A percentile compares a stretch with the other conserved stretches of the same genome.
Conservation (phyloP, 2,797 vertebrate genomes). For the Anabacerthia variegaticeps region DNA sequence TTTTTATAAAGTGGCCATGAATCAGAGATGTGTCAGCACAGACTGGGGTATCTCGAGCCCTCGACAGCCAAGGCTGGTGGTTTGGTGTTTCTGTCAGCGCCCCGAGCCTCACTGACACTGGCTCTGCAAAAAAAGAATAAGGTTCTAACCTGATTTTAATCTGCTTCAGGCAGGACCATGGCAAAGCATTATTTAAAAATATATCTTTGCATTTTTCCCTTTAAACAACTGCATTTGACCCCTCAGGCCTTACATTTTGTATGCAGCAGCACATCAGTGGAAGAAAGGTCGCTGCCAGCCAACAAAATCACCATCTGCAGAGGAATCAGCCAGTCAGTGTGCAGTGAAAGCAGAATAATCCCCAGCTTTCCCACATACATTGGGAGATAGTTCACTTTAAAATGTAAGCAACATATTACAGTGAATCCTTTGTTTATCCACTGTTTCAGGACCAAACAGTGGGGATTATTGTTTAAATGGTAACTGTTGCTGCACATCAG, state of each 20-base stretch:
- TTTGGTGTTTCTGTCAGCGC: background rate
- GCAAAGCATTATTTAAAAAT: background rate
- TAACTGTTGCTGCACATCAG: background rate
- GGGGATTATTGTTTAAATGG: background rate
- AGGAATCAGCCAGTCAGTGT: background rate
- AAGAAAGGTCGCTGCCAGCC: background rate
- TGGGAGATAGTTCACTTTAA: background rate
- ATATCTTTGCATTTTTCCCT: background rate
- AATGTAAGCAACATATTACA: background rate
- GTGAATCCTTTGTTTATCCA: background rate
- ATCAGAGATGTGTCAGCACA: background rate
- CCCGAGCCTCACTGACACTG: background rate
- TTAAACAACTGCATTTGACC: background rate
- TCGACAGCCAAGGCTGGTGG: background rate
- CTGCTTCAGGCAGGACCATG: background rate
- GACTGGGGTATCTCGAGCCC: background rate
- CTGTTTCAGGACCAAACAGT: background rate
- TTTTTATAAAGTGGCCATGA: background rate
- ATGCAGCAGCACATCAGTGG: background rate
- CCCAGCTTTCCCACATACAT: background rate
- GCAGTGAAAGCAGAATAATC: background rate
- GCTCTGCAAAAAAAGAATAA: background rate
- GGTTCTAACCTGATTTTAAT: background rate
- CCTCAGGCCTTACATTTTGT: background rate
- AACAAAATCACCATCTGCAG: background rate